Base-by-base conservation (phyloP, 2,113 vertebrate genomes). In the Indri indri region DNA sequence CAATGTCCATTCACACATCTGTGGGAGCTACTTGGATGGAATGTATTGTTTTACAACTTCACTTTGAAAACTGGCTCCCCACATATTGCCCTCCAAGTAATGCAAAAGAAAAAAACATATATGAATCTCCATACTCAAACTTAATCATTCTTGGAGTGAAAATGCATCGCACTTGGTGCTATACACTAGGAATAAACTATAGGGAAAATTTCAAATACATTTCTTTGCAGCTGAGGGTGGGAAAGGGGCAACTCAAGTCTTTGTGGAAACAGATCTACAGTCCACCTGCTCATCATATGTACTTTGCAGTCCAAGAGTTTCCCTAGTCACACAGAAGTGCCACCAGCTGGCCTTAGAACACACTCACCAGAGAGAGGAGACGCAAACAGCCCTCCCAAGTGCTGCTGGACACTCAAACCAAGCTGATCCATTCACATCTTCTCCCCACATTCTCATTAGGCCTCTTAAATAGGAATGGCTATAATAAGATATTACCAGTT, bases 401-500 rank as follows among this genome's bases (percentile, higher is more conserved):
- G 70, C 90, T 11, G 0, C n/a, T 73, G 12, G 16, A 91, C 50
- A 80, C 66, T 68, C 37, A 83, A 77, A 91, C 68, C 0, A 81
- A 25, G n/a, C 27, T 94, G 66, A 61, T 9, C n/a, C 95, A 73
- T 61, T 63, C 65, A 23, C 25, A 40, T 32, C 82, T 91, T 83
- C 83, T 59, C 88, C 32, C 54, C 4, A 10, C 8, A 34, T 6
- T 59, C 25, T 71, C 52, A 80, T 79, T 45, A 86, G 90, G 73
- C 92, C 63, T 93, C 27, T 91, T 16, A 0, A 63, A 77, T 61
- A 84, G 40, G 8, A 90, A 63, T 63, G 13, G 10, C 88, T 90
- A 91, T 50, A 94, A 86, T 45, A 92, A 98, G 73, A 89, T 23
- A 80, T 3, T 23, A 92, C 81, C 17, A 50, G n/a, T 23, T 76